These are phyloP conservation scores for Lepidocolaptes lacrymiger DNA, from an alignment of 2,797 vertebrate species.

Conservation along the genomic window DNA sequence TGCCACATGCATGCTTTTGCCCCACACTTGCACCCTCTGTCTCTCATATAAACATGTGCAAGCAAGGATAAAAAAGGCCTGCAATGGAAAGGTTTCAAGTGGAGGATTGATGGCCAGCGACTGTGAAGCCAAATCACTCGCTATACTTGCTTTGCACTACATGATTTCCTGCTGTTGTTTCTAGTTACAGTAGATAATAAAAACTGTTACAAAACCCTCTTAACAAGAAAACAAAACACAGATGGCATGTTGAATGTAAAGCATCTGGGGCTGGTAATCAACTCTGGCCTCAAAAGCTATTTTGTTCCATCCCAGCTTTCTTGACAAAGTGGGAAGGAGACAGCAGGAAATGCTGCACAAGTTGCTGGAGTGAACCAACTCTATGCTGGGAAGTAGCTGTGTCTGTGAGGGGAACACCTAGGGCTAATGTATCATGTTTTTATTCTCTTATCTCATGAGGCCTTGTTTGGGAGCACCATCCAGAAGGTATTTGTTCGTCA, in stretches of 20 bases:
- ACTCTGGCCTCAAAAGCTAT: conserved; percentile 52
- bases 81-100: conserved; percentile 56
- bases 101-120: conserved; percentile 55
- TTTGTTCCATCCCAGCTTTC: conserved; percentile 46
- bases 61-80: neutral
- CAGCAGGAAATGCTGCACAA: neutral
- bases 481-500: neutral
- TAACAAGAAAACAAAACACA: conserved; percentile 78
- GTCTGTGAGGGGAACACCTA: neutral
- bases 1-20: neutral
- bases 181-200: conserved; percentile 73
- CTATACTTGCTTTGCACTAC: conserved; percentile 56
- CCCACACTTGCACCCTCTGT: neutral
- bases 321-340: conserved; percentile 40
- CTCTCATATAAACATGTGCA: neutral
- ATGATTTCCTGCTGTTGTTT: conserved; percentile 72
- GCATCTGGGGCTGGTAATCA: conserved; percentile 65
- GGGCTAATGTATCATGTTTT: neutral
- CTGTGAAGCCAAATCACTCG: conserved; percentile 64
- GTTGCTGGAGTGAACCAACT: conserved; percentile 13
- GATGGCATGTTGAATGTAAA: conserved; percentile 70
- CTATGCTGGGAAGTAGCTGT: neutral
- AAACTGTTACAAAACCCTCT: conserved; percentile 71
- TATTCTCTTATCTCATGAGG: neutral
- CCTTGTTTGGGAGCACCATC: neutral